phyloP scores from a whole-genome alignment of 1,140 invertebrate genomes.

The Hylyphantes graminicola region DNA sequence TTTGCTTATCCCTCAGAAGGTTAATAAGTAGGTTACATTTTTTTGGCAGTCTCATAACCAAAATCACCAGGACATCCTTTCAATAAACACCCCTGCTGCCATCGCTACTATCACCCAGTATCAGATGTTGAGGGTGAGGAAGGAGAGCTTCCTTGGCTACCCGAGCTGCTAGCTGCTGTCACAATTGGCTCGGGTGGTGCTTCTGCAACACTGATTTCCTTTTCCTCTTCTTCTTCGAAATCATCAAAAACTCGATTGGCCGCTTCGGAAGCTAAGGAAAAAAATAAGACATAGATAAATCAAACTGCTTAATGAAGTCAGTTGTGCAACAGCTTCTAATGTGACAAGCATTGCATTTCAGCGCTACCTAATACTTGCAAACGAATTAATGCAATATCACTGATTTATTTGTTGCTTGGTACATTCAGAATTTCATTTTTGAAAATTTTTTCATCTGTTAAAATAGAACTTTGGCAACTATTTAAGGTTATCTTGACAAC shows the following conservation, averaged over 20 bases:
- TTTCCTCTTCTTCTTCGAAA: conserved; percentile 57
- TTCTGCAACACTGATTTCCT: conserved; percentile 4
- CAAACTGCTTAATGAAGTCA: neutral
- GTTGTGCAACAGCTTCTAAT: neutral
- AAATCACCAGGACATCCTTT: too few species aligned
- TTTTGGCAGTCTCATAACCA: too few species aligned
- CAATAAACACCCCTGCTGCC: too few species aligned
- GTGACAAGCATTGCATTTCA: neutral
- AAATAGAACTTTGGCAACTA: too few species aligned
- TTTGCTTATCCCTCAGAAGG: too few species aligned
- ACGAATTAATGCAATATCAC: neutral
- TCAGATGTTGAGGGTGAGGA: conserved; percentile 49
- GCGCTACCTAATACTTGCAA: neutral
- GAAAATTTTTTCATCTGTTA: too few species aligned
- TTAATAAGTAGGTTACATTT: too few species aligned
- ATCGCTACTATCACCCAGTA: conserved; percentile 4
- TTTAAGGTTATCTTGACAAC: too few species aligned
- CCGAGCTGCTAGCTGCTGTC: conserved; percentile 19
- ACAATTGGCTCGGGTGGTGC: neutral
- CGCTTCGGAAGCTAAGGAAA: neutral
- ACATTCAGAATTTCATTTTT: too few species aligned
- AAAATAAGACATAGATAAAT: neutral
- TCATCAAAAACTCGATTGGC: conserved; percentile 33
- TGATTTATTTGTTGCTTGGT: too few species aligned
- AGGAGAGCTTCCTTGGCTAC: conserved; percentile 41